Percentiles rank a stretch among this genome's conserved stretches.
Conservation (phyloP, 2,797 vertebrate genomes). For the Alosa sapidissima region DNA sequence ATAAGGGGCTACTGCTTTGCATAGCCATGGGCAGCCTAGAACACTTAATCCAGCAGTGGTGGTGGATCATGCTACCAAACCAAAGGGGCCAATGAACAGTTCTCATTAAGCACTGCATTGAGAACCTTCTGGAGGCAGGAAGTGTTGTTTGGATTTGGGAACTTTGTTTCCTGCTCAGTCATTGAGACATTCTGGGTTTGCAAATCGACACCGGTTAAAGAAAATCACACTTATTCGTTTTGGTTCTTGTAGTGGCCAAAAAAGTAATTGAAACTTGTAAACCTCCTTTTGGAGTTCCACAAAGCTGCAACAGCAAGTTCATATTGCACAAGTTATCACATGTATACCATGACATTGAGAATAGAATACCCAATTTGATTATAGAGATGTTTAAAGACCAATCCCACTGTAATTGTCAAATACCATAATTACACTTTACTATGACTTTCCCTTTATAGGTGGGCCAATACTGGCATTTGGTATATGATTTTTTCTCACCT, state of each 20-base stretch:
- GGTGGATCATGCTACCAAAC: slow-evolving; percentile 28
- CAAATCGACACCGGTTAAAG: not conserved
- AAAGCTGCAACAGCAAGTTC: not conserved
- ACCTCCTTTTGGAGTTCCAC: not conserved
- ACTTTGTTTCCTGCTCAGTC: not conserved
- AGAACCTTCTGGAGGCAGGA: not conserved
- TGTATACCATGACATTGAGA: not conserved
- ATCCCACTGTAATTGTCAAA: too few species aligned
- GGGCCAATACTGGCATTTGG: too few species aligned
- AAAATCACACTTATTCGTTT: not conserved
- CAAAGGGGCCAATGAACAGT: slow-evolving; percentile 34
- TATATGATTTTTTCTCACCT: not conserved
- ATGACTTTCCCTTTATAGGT: too few species aligned
- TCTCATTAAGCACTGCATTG: slow-evolving; percentile 29
- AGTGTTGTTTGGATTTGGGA: not conserved
- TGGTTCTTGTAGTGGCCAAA: not conserved
- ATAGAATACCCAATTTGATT: too few species aligned
- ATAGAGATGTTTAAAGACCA: not conserved
- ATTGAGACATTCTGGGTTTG: not conserved
- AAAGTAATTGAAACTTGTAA: not conserved
- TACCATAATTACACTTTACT: too few species aligned
- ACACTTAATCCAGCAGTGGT: slow-evolving; percentile 47
- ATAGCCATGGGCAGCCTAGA: slow-evolving; percentile 46
- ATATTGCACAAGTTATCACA: too few species aligned
- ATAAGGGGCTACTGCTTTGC: slow-evolving; percentile 49